phyloP scores from a whole-genome alignment of 2,797 vertebrate genomes.

The Eulemur mongoz region DNA sequence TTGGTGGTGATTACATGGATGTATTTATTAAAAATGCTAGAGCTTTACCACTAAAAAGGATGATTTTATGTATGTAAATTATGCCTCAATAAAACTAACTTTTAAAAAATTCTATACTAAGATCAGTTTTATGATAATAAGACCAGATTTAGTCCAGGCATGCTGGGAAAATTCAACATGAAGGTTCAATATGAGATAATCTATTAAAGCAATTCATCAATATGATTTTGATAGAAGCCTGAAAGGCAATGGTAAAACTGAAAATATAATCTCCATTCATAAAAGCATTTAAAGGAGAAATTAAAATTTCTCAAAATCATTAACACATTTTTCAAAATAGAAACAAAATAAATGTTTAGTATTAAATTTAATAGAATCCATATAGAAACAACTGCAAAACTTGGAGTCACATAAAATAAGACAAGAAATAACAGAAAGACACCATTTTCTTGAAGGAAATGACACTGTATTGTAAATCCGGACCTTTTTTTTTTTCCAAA shows the following conservation, averaged over 20 bases:
- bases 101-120: neutral
- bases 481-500: neutral
- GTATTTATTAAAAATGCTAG: neutral
- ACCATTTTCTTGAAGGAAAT: neutral
- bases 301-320: neutral
- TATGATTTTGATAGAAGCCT: neutral
- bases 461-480: neutral
- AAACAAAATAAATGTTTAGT: neutral
- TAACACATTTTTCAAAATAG: neutral
- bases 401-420: neutral
- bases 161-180: neutral
- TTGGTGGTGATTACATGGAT: neutral
- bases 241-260: neutral
- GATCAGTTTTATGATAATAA: neutral
- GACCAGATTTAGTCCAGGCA: neutral
- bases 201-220: neutral
- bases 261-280: neutral
- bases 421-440: neutral
- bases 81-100: neutral
- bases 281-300: neutral
- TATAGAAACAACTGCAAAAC: neutral
- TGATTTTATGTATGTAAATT: neutral
- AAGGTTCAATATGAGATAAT: neutral
- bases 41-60: neutral
- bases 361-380: neutral